Evolutionary conservation across 2,797 vertebrate genomes (phyloP).

Genomic region (Eptatretus atami): DNA sequence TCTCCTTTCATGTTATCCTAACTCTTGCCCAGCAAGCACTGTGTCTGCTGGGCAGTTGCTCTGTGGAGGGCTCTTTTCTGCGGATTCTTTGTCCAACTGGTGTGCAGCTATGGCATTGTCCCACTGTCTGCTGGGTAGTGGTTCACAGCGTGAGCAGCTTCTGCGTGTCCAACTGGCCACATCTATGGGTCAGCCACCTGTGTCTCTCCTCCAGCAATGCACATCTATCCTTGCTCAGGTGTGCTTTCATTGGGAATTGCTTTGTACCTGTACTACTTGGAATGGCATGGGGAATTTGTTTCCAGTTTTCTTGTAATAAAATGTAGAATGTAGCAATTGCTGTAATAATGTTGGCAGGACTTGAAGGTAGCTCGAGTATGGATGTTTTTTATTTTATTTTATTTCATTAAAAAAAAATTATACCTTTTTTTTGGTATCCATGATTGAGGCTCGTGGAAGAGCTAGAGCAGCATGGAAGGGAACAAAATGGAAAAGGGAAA

Average conservation of each 20-base stretch:
- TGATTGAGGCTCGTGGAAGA: no score
- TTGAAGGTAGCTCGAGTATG: no score
- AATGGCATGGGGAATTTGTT: no score
- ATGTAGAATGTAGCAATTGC: no score
- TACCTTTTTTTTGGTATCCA: no score
- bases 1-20: neutral
- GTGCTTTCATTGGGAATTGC: slow-evolving; percentile 9
- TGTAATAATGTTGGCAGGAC: no score
- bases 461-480: no score
- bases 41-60: slow-evolving; percentile 79
- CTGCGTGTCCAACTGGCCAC: slow-evolving; percentile 79
- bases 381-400: no score
- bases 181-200: slow-evolving; percentile 70
- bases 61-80: slow-evolving; percentile 76
- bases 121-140: slow-evolving; percentile 68
- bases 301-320: no score
- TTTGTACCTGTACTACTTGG: no score
- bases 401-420: no score
- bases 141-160: slow-evolving; percentile 70
- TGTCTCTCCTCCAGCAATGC: slow-evolving; percentile 82
- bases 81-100: slow-evolving; percentile 87
- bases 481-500: no score
- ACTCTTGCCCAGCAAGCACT: slow-evolving; percentile 29
- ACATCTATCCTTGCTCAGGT: slow-evolving; percentile 99
- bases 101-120: slow-evolving; percentile 75